These are phyloP conservation scores for Gryllus bimaculatus DNA, from an alignment of 1,140 invertebrate species.

Conservation along the genomic window DNA sequence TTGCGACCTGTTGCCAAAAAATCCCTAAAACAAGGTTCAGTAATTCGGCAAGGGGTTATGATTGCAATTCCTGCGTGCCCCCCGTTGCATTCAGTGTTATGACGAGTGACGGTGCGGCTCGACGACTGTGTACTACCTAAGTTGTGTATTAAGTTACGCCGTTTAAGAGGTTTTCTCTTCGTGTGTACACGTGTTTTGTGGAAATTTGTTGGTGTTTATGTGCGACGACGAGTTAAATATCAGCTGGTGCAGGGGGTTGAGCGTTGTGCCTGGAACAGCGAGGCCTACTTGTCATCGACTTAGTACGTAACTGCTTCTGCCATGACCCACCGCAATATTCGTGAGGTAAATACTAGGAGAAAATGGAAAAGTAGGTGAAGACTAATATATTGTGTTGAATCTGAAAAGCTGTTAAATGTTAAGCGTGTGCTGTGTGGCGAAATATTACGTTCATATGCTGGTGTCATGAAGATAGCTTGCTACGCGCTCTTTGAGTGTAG, in stretches of 20 bases:
- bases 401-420: background rate
- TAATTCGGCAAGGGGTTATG: constrained; percentile 20
- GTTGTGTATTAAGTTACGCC: background rate
- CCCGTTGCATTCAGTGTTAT: constrained; percentile 13
- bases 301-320: constrained; percentile 21
- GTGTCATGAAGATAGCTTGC: background rate
- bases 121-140: background rate
- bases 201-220: constrained; percentile 10
- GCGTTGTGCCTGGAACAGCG: constrained; percentile 19
- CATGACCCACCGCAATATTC: constrained; percentile 23
- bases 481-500: background rate
- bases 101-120: background rate
- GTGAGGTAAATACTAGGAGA: constrained; percentile 23
- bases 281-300: constrained; percentile 22
- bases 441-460: background rate
- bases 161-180: background rate
- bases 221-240: constrained; percentile 11
- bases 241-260: constrained; percentile 20
- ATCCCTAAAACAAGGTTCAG: constrained; percentile 19
- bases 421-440: background rate
- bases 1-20: constrained; percentile 21
- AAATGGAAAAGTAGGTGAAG: constrained; percentile 20
- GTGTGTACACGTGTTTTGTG: constrained; percentile 18
- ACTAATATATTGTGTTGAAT: background rate
- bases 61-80: constrained; percentile 9